Evolutionary conservation across 2,888 invertebrate genomes (phyloP).

Genomic region (Parnassius glacialis): DNA sequence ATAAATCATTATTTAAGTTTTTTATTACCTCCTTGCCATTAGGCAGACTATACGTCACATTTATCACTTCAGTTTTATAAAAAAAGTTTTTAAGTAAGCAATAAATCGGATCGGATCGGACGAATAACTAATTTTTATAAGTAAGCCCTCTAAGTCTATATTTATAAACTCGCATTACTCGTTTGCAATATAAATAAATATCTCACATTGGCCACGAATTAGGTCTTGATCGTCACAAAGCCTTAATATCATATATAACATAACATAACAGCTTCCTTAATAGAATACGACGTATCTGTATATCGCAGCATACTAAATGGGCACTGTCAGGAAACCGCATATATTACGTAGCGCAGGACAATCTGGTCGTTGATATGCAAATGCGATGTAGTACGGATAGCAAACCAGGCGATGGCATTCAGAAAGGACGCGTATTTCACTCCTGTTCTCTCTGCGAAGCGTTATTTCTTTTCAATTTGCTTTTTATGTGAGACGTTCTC

Average conservation of each 20-base stretch:
- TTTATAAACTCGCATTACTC: too few species aligned
- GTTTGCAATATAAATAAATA: too few species aligned
- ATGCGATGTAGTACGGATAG: constrained; percentile 21
- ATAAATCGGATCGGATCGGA: too few species aligned
- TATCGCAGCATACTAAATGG: constrained; percentile 48
- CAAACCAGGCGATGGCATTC: neutral
- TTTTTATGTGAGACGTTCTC: constrained; percentile 5
- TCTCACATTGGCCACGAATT: neutral
- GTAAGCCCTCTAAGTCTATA: too few species aligned
- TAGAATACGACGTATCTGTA: constrained; percentile 34
- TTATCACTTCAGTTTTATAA: too few species aligned
- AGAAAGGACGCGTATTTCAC: constrained; percentile 8
- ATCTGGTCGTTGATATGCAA: constrained; percentile 25
- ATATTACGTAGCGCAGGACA: constrained; percentile 19
- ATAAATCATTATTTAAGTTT: too few species aligned
- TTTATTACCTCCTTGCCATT: too few species aligned
- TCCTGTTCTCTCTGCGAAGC: constrained; percentile 1
- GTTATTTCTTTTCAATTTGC: constrained; percentile 7
- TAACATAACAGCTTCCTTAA: constrained; percentile 17
- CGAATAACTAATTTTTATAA: too few species aligned
- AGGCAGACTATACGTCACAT: too few species aligned
- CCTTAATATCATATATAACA: constrained; percentile 1
- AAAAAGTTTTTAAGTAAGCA: too few species aligned
- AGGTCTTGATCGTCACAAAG: neutral
- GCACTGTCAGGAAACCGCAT: constrained; percentile 44